Evolutionary conservation across 2,113 vertebrate genomes (phyloP), one percentile per base, ranked within the genome.

Genomic region (Zosterops japonicus): DNA sequence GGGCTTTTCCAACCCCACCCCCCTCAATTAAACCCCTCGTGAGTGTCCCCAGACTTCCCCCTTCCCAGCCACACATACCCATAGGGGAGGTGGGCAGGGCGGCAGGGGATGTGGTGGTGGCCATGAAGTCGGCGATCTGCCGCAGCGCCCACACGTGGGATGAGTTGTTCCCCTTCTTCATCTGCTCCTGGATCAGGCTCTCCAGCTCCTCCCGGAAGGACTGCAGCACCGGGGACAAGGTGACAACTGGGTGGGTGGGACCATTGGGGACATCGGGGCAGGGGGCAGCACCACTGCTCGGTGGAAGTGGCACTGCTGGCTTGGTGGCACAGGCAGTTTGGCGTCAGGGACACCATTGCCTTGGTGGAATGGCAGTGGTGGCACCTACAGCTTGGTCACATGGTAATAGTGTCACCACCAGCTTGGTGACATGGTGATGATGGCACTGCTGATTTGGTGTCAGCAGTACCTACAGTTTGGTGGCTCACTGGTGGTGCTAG

Each of bases 141-240:
- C 98, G 97, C 91, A 99, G 98, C 1, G 99, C 99, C 99, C 99
- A 99, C 57, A 99, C 97, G 91, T 99, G 99, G 41, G 99, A 99
- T 0, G 99, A 99, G 95, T 99, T 99, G 97, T 99, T 99, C 19
- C 99, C 99, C 87, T 99, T 99, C 98, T 99, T 99, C 98, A 99
- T 99, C 98, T 99, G 99, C 89, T 99, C 99, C 97, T 99, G 99
- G 98, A 99, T 99, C 94, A 99, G 98, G 94, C 98, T 98, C 96
- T 99, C 99, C 98, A 99, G 97, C 97, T 99, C 99, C 96, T 99
- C 99, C 94, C 98, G 98, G 97, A 99, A 99, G 64, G 99, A 99
- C 99, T 99, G 84, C 36, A 12, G 53, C 33, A 55, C 2, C 50
- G 5, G 20, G 74, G 78, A 61, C 64, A 7, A 1, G 1, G 60